phyloP scores from a whole-genome alignment of 2,113 vertebrate genomes.

The Asarcornis scutulata region DNA sequence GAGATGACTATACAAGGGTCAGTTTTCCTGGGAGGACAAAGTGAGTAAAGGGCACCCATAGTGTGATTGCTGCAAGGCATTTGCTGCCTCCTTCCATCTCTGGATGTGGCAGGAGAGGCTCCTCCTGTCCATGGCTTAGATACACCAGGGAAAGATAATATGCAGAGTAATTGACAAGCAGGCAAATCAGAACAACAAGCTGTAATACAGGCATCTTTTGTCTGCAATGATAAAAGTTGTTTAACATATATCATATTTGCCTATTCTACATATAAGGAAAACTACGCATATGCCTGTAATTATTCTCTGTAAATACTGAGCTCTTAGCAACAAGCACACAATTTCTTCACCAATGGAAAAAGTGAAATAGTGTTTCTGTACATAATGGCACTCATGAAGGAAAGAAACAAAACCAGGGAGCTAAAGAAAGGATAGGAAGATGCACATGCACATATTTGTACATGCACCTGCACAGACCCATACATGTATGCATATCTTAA shows the following conservation, averaged over 20 bases:
- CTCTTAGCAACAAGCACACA: accelerated
- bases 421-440: neutral
- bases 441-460: neutral
- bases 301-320: neutral
- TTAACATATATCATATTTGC: neutral
- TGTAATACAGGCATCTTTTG: neutral
- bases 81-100: neutral
- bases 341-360: neutral
- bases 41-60: neutral
- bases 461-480: accelerated
- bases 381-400: neutral
- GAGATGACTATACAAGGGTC: neutral
- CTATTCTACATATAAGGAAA: neutral
- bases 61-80: neutral
- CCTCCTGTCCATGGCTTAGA: neutral
- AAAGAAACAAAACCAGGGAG: neutral
- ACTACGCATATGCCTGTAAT: neutral
- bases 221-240: neutral
- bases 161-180: neutral
- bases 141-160: neutral
- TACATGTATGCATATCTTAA: accelerated
- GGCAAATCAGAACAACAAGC: neutral
- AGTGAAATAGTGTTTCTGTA: neutral
- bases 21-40: neutral
- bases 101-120: neutral